These are phyloP conservation scores for Andrena bicolor DNA, from an alignment of 2,888 invertebrate species.

Conservation along the genomic window DNA sequence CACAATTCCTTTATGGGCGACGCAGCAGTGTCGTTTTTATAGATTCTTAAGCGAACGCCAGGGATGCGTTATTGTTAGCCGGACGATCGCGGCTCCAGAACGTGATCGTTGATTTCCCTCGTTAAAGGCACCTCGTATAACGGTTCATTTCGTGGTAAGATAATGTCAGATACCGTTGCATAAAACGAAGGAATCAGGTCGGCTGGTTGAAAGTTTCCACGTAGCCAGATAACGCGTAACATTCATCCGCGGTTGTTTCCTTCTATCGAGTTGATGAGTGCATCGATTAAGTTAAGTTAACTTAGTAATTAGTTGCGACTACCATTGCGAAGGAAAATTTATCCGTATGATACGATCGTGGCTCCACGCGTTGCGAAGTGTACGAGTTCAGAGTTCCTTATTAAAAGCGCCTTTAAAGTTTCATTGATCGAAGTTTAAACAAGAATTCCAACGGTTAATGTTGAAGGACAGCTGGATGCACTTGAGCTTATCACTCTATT, in stretches of 20 bases:
- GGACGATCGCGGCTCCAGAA: slow-evolving; percentile 13
- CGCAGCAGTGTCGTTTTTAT: neutral
- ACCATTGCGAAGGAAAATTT: neutral
- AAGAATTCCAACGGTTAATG: neutral
- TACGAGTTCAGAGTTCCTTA: slow-evolving; percentile 16
- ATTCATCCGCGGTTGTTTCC: neutral
- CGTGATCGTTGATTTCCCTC: neutral
- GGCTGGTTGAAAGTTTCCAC: slow-evolving; percentile 40
- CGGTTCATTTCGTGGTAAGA: slow-evolving; percentile 8
- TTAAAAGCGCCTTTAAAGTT: neutral
- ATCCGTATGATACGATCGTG: neutral
- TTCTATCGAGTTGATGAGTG: neutral
- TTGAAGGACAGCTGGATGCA: neutral
- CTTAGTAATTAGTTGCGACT: slow-evolving; percentile 2
- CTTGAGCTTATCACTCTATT: neutral
- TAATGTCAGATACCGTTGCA: slow-evolving; percentile 28
- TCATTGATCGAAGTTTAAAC: neutral
- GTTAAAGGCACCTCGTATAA: slow-evolving; percentile 32
- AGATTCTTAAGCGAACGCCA: neutral
- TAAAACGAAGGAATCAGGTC: slow-evolving; percentile 37
- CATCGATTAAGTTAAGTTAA: slow-evolving; percentile 12
- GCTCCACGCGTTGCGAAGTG: neutral
- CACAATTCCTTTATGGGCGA: neutral
- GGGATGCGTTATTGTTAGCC: neutral
- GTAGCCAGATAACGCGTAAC: neutral